Percentiles rank a stretch among this genome's conserved stretches.
phyloP scores from a whole-genome alignment of 1,140 invertebrate species.

The Araneus ventricosus region DNA sequence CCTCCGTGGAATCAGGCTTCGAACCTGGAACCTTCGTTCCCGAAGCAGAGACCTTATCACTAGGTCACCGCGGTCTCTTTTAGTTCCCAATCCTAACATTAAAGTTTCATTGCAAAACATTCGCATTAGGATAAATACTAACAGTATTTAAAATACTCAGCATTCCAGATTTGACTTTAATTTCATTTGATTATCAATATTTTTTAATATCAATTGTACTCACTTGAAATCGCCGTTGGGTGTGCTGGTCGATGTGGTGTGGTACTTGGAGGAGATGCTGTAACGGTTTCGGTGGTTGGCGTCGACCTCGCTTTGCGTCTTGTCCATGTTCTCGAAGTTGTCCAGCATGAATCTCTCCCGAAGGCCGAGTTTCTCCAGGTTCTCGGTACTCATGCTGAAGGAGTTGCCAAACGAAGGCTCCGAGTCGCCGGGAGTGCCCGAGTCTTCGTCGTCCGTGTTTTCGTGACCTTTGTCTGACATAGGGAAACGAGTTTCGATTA shows the following conservation, averaged over 20 bases:
- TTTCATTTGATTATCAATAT: too few species aligned
- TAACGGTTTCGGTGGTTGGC: slow-evolving; percentile 10
- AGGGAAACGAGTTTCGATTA: background rate
- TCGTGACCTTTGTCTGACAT: slow-evolving; percentile 77
- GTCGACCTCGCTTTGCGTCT: slow-evolving; percentile 13
- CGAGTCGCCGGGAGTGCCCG: slow-evolving; percentile 68
- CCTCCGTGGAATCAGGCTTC: too few species aligned
- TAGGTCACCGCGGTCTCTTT: too few species aligned
- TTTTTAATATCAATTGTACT: background rate
- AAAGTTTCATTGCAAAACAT: too few species aligned
- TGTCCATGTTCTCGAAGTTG: slow-evolving; percentile 87
- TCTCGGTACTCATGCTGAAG: slow-evolving; percentile 85
- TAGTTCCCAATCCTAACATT: too few species aligned
- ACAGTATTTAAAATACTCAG: too few species aligned
- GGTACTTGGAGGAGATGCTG: slow-evolving; percentile 78
- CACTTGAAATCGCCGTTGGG: slow-evolving; percentile 40
- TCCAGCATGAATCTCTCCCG: slow-evolving; percentile 88
- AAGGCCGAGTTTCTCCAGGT: slow-evolving; percentile 85
- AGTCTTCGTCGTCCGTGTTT: slow-evolving; percentile 85
- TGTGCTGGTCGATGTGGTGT: slow-evolving; percentile 51
- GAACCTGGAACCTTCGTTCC: too few species aligned
- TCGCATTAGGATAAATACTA: too few species aligned
- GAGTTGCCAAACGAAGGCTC: slow-evolving; percentile 71
- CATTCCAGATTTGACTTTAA: too few species aligned
- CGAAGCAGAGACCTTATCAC: too few species aligned